phyloP scores from a whole-genome alignment of 2,797 vertebrate genomes.

The Furcifer pardalis region DNA sequence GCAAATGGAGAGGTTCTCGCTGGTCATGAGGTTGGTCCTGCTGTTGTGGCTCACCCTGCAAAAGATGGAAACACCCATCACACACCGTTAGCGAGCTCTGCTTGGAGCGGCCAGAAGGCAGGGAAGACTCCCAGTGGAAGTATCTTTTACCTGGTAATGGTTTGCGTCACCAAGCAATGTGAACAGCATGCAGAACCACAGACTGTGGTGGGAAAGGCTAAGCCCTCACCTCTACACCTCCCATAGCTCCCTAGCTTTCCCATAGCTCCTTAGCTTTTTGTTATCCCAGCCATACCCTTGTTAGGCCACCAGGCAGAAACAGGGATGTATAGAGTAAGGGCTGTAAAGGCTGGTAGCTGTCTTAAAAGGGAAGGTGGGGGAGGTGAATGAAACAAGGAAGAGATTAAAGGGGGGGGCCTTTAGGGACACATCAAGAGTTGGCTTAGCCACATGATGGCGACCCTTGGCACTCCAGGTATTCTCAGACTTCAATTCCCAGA shows the following conservation, averaged over 20 bases:
- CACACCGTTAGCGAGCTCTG: not conserved
- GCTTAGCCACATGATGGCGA: too few species aligned
- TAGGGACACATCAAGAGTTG: not conserved
- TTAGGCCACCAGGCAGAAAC: too few species aligned
- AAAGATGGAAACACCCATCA: not conserved
- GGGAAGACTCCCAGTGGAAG: not conserved
- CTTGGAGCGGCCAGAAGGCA: not conserved
- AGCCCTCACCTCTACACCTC: not conserved
- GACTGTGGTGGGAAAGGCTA: not conserved
- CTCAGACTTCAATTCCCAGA: too few species aligned
- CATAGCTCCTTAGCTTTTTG: not conserved
- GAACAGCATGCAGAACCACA: not conserved
- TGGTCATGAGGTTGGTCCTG: constrained; percentile 94
- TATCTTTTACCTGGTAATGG: too few species aligned
- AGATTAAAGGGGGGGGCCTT: not conserved
- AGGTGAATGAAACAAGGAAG: not conserved
- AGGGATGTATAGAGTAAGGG: not conserved
- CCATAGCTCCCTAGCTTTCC: not conserved
- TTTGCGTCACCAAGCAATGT: too few species aligned
- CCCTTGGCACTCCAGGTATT: too few species aligned
- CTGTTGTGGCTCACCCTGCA: constrained; percentile 91
- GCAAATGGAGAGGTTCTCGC: constrained; percentile 97
- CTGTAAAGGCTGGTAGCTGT: not conserved
- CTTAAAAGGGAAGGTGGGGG: not conserved
- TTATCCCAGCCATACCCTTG: too few species aligned